These are phyloP conservation scores for Asbolus verrucosus DNA, from an alignment of 1,140 invertebrate genomes.

Conservation along the genomic window DNA sequence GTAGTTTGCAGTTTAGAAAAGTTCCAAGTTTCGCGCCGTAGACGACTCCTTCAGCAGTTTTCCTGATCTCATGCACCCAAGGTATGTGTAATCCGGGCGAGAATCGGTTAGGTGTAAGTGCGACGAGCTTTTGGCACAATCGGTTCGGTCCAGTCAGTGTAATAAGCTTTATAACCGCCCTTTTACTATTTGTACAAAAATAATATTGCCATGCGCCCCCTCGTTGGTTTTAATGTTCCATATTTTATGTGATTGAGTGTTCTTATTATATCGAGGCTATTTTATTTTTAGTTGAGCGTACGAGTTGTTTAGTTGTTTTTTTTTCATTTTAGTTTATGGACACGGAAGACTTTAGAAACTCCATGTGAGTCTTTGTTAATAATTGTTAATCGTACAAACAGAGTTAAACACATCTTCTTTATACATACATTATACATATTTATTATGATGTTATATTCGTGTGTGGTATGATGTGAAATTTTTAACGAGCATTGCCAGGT, in stretches of 20 bases:
- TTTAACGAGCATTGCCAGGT: conserved; percentile 17
- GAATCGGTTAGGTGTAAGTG: neutral
- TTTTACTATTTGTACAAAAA: neutral
- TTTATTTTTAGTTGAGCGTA: conserved; percentile 9
- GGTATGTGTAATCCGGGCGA: neutral
- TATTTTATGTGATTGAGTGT: conserved; percentile 19
- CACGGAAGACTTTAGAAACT: conserved; percentile 19
- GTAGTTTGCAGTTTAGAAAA: no score
- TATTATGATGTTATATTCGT: conserved; percentile 30
- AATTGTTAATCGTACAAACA: conserved; percentile 33
- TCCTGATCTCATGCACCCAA: neutral
- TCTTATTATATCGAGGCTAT: conserved; percentile 28
- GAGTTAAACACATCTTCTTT: conserved; percentile 27
- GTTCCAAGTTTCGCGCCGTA: no score
- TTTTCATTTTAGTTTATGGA: conserved; percentile 7
- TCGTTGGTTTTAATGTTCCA: conserved; percentile 21
- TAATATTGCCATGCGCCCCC: neutral
- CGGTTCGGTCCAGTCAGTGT: neutral
- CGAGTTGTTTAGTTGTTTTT: conserved; percentile 16
- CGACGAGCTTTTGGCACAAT: conserved; percentile 21
- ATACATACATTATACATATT: conserved; percentile 37
- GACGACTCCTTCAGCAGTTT: neutral
- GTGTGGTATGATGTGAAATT: conserved; percentile 13
- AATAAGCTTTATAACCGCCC: neutral
- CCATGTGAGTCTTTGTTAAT: conserved; percentile 33